Evolutionary conservation across 2,888 invertebrate genomes (phyloP), one percentile per base, ranked within the genome.

Genomic region (Parnassius glacialis): DNA sequence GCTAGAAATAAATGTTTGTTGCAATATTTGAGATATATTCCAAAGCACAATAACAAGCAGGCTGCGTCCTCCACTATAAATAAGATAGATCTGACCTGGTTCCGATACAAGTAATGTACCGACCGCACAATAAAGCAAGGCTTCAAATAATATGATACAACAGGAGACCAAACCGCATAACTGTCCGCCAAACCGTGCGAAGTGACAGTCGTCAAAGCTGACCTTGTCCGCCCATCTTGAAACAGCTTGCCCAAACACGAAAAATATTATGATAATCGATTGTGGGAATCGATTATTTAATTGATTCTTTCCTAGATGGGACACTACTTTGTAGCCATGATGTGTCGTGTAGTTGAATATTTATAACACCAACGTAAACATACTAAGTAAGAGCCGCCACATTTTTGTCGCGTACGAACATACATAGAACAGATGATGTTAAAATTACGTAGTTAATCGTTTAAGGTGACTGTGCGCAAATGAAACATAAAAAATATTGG

Each of bases 351-450:
- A 13, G 41, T 42, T 61, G 51, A 61, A 61, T 61, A 61, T 61
- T 61, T 57, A 61, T 57, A 47, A 57, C 56, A 52, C 52, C 16
- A 52, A 57, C 47, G 61, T 61, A 52, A 61, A 52, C 57, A 61
- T 57, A 10, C 41, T 45, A 45, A 44, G 43, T 20, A 45, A 9
- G 13, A 20, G 3, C 34, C 25, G 34, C 13, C 42, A 13, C 48
- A 59, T 34, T 56, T 55, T 55, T 34, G 44, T 61, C 60, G 51
- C 60, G 60, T 50, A 12, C 41, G 10, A 51, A n/a, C 50, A 45
- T 51, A 61, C 34, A 61, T 44, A 55, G 11, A 44, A 13, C 25
- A 45, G 44, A 25, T 12, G 50, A 47, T 50, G 13, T 53, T 16
- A 50, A 50, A 44, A 50, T 16, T n/a, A 41, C 56, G 42, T 43